A percentile compares a stretch with the other conserved stretches of the same genome.
These are phyloP conservation scores for Macquaria ambigua DNA, from an alignment of 2,113 vertebrate species.

Conservation along the genomic window DNA sequence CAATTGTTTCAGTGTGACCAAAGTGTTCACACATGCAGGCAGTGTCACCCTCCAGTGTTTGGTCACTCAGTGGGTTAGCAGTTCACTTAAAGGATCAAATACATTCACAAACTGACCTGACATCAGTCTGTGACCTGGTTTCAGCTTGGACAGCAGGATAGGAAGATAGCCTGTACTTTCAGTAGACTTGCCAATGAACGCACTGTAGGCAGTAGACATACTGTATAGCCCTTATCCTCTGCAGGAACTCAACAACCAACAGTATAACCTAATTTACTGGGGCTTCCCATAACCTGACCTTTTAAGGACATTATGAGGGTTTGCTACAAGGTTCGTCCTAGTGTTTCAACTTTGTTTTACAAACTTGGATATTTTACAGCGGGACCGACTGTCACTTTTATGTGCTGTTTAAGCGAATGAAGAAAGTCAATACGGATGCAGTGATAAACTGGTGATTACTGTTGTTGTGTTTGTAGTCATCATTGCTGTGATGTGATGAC, in stretches of 20 bases:
- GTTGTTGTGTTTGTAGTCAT: neutral
- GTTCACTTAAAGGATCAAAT: no score
- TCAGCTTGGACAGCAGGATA: no score
- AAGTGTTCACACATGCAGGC: no score
- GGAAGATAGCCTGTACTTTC: no score
- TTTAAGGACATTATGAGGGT: constrained; percentile 18
- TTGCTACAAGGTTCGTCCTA: neutral
- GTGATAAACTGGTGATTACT: neutral
- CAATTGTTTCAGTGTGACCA: no score
- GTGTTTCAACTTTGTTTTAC: constrained; percentile 8
- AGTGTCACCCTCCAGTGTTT: no score
- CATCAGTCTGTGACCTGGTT: no score
- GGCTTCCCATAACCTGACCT: neutral
- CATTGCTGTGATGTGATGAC: neutral
- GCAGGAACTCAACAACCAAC: constrained; percentile 22
- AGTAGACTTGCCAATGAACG: no score
- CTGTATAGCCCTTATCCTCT: neutral
- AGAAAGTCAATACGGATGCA: neutral
- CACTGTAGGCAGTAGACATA: neutral
- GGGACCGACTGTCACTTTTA: neutral
- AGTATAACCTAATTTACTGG: constrained; percentile 4
- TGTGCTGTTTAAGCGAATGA: neutral
- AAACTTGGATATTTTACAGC: constrained; percentile 3
- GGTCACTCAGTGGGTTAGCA: no score
- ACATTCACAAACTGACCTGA: no score